Evolutionary conservation across 2,888 invertebrate genomes (phyloP), one percentile per base, ranked within the genome.

Genomic region (Protonemura montana): DNA sequence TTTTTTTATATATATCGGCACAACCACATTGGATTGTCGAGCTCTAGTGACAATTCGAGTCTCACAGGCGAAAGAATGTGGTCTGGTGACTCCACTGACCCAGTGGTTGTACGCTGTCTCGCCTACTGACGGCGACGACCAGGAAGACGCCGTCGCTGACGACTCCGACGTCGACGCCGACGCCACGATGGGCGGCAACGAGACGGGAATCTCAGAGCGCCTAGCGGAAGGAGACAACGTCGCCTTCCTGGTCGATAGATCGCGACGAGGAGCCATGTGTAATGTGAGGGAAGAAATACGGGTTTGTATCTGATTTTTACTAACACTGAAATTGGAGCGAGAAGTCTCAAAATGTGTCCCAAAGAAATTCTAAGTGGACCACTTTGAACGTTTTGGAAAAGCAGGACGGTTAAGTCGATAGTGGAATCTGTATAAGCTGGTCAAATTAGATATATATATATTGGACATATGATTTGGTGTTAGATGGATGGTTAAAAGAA

Each of bases 41-140:
- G 35, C 3, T 35, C 35, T 35, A 3, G 10, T 10, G 5, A 35
- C 35, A 59, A 10, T 59, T 41, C 21, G 59, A 10, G 2, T 1
- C 1, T 86, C 88, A 35, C 87, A 92, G 92, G 96, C 96, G 0
- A 94, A 95, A 81, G 92, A 93, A 0, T 91, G 95, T 85, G 91
- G 92, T 76, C 93, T 97, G 93, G 94, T 95, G 0, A 93, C 95
- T 89, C 95, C 96, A 0, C 93, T 92, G 89, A 96, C 94, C 88
- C 96, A 97, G 90, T 97, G 97, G 97, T 90, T 97, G n/a, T 97
- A 96, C 90, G 92, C 97, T 76, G 92, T 97, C 85, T 93, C 95
- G 0, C 95, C 96, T 87, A 94, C 93, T 0, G 91, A 93, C 86
- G 89, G 89, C 0, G 91, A 91, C 2, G 91, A 91, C 2, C 91